phyloP scores from a whole-genome alignment of 2,797 vertebrate genomes.

The Borostomias antarcticus region DNA sequence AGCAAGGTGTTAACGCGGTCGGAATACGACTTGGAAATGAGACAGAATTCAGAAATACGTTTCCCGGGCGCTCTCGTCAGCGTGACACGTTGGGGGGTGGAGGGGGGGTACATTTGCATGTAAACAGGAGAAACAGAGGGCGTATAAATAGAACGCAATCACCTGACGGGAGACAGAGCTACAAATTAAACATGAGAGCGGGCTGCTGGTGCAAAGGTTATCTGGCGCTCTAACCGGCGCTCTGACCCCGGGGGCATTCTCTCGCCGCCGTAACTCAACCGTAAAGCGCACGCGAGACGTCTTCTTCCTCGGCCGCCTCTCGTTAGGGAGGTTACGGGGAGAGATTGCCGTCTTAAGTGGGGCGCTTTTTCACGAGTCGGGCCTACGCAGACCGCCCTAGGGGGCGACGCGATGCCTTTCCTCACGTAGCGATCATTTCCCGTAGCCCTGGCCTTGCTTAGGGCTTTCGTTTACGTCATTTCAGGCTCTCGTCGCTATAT shows the following conservation, averaged over 20 bases:
- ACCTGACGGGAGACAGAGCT: conserved; percentile 49
- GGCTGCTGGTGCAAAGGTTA: conserved; percentile 51
- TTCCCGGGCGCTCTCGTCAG: conserved; percentile 21
- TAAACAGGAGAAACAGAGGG: conserved; percentile 40
- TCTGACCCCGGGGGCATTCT: conserved; percentile 28
- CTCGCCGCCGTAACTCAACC: conserved; percentile 29
- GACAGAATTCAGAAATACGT: conserved; percentile 22
- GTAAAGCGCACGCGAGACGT: conserved; percentile 24
- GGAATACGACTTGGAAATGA: conserved; percentile 20
- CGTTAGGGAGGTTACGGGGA: conserved; percentile 28
- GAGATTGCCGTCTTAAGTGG: conserved; percentile 7
- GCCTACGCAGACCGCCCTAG: too few relatives aligned
- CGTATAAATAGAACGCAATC: conserved; percentile 53
- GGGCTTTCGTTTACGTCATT: too few relatives aligned
- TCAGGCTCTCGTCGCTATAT: too few relatives aligned
- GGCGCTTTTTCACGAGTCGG: conserved; percentile 12
- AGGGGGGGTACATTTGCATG: conserved; percentile 48
- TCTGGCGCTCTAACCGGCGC: conserved; percentile 41
- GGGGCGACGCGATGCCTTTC: background rate
- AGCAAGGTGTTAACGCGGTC: conserved; percentile 25
- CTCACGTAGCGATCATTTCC: too few relatives aligned
- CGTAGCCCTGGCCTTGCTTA: too few relatives aligned
- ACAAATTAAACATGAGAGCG: conserved; percentile 56
- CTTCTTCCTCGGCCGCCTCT: conserved; percentile 19
- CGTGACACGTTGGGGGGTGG: conserved; percentile 25